Conservation (phyloP, 2,888 invertebrate genomes). For the Drosophila phalerata region DNA sequence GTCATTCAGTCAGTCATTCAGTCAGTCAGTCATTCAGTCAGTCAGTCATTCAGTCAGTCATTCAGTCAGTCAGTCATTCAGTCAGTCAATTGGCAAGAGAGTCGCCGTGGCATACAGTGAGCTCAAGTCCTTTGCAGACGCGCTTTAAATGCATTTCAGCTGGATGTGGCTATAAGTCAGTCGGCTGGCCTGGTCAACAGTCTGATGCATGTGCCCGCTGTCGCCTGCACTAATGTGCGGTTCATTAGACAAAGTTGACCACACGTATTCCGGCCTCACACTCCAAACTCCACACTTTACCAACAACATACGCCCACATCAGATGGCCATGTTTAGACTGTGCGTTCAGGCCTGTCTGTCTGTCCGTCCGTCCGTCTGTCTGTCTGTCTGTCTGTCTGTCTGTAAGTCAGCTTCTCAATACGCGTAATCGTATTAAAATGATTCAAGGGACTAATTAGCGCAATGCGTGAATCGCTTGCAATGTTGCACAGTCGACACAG, state of each 20-base stretch:
- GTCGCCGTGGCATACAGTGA: constrained; percentile 5
- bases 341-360: constrained; percentile 15
- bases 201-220: constrained; percentile 26
- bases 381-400: constrained; percentile 22
- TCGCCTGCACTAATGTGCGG: constrained; percentile 76
- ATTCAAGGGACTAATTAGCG: constrained; percentile 79
- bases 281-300: neutral
- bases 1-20: too few relatives aligned
- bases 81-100: neutral
- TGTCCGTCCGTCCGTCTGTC: constrained; percentile 29
- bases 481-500: constrained; percentile 10
- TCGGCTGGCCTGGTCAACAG: constrained; percentile 24
- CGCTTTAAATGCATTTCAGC: constrained; percentile 60
- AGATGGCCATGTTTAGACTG: constrained; percentile 1
- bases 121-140: constrained; percentile 26
- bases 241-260: constrained; percentile 79
- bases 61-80: neutral
- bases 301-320: neutral
- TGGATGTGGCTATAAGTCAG: constrained; percentile 73
- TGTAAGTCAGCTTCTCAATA: constrained; percentile 45
- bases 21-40: constrained; percentile 1
- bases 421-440: constrained; percentile 78
- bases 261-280: constrained; percentile 31
- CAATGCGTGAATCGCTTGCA: constrained; percentile 38
- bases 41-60: neutral